Conservation (phyloP, 2,888 invertebrate species). For the Oxystoma pomonae region DNA sequence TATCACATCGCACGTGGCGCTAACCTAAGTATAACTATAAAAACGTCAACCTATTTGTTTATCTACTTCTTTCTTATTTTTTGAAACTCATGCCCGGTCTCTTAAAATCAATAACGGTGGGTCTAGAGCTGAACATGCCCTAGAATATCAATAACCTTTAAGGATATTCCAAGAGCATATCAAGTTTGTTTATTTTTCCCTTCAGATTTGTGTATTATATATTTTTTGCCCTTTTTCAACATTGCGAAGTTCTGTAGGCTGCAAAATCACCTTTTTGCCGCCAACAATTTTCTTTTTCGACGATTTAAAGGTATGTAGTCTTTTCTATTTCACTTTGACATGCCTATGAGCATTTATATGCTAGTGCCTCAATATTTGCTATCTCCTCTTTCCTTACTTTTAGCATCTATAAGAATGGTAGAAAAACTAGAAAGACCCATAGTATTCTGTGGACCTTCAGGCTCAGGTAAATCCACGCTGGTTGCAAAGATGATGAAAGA, state of each 20-base stretch:
- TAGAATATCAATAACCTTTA: neutral
- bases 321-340: neutral
- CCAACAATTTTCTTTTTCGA: slow-evolving; percentile 5
- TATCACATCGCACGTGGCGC: too few relatives aligned
- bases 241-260: neutral
- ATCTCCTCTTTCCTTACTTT: too few relatives aligned
- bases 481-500: slow-evolving; percentile 82
- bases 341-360: neutral
- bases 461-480: slow-evolving; percentile 93
- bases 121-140: neutral
- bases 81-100: neutral
- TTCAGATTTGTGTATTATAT: too few relatives aligned
- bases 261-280: neutral
- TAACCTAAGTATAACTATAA: neutral
- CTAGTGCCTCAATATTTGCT: too few relatives aligned
- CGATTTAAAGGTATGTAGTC: neutral
- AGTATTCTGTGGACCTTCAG: slow-evolving; percentile 95
- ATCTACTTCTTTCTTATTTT: too few relatives aligned
- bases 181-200: neutral
- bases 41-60: neutral
- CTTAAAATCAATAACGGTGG: neutral
- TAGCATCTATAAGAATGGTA: too few relatives aligned
- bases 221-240: neutral
- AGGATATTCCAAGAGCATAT: neutral
- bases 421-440: slow-evolving; percentile 64